Base-by-base conservation (phyloP, 2,113 vertebrate species). In the Callocephalon fimbriatum region DNA sequence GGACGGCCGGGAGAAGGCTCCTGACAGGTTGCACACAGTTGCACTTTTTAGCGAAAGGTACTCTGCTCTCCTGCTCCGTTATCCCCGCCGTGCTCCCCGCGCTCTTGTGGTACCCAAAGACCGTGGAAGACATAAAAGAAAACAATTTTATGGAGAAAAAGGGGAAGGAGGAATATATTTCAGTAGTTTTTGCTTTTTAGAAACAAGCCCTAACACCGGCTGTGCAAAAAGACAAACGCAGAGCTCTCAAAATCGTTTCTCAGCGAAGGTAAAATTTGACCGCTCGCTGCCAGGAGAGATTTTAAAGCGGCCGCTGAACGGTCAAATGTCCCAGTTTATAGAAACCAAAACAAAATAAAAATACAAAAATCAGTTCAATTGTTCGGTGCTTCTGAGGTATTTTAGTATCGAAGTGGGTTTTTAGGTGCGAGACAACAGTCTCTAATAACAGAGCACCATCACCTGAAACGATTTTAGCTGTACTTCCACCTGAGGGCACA, bases 131-230 rank as follows among this genome's bases (percentile, higher is more conserved):
- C 23, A 45, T 32, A 79, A 16, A 50, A 72, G 11, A 50, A 88
- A 93, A 84, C 26, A 37, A 73, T 47, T 78, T 56, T 54, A 58
- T 0, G 0, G 23, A 26, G 2, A 26, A 71, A 67, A 42, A 10
- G 3, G 2, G 13, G 11, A 56, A n/a, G 2, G 1, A 0, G 1
- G 1, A 11, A 20, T 16, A 7, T 5, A 31, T 8, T 7, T 51
- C 19, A 13, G 37, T 16, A 25, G 3, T 1, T 62, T 80, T 44
- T 67, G 6, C 9, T 67, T 74, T 86, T 31, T 56, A 84, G 56
- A 86, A 83, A 63, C 22, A 15, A 94, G 6, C 25, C 15, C 35
- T 71, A n/a, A 17, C 27, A 59, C 8, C 2, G 4, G 2, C 26
- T 53, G 18, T 15, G 37, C 2, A 10, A 31, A 68, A 47, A 68